A percentile compares a stretch with the other conserved stretches of the same genome.
phyloP scores from a whole-genome alignment of 2,113 vertebrate genomes.

The Semicossyphus pulcher region DNA sequence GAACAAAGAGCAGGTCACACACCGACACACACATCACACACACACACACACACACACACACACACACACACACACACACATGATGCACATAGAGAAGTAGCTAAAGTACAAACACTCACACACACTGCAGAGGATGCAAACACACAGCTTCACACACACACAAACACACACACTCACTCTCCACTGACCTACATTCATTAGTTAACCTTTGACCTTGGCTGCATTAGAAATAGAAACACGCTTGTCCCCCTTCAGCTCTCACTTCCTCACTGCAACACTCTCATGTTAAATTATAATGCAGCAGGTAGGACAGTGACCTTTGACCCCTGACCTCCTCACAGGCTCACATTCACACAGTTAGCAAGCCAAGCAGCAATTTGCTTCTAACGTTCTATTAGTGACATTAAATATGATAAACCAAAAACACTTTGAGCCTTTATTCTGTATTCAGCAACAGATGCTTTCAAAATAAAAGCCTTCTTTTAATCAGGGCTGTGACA shows the following conservation, averaged over 20 bases:
- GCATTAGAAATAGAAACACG: constrained; percentile 47
- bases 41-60: constrained; percentile 22
- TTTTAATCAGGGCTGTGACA: too few relatives aligned
- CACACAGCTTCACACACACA: constrained; percentile 5
- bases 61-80: background rate
- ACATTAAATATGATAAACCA: too few relatives aligned
- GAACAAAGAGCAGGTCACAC: constrained; percentile 80
- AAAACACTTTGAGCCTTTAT: too few relatives aligned
- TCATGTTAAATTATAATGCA: background rate
- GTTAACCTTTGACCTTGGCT: constrained; percentile 57
- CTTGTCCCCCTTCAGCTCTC: constrained; percentile 7
- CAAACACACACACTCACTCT: constrained; percentile 24
- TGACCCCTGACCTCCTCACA: constrained; percentile 6
- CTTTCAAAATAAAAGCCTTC: too few relatives aligned
- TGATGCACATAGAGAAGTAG: background rate
- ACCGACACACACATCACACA: constrained; percentile 37
- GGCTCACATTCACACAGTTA: too few relatives aligned
- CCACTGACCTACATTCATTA: constrained; percentile 70
- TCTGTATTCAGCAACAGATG: too few relatives aligned
- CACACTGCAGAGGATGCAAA: background rate
- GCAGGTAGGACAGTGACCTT: constrained; percentile 8
- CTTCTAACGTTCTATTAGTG: too few relatives aligned
- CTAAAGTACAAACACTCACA: background rate
- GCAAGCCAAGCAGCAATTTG: too few relatives aligned
- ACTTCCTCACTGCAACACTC: background rate